Conservation (phyloP, 2,113 vertebrate genomes). For the Sander vitreus region DNA sequence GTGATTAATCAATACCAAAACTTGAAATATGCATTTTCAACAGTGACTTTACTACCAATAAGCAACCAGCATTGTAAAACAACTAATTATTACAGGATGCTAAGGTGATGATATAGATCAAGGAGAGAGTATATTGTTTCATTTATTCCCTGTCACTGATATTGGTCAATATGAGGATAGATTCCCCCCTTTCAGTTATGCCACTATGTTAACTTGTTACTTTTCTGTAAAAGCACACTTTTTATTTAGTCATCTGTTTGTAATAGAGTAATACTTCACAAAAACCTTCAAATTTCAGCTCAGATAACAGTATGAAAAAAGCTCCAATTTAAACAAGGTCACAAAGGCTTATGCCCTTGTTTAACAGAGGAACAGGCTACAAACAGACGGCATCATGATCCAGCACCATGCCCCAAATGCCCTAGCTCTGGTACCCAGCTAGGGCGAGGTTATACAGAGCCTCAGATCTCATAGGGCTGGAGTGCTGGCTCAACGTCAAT, state of each 20-base stretch:
- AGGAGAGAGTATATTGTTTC: background rate
- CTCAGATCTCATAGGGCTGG: constrained; percentile 76
- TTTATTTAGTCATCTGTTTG: background rate
- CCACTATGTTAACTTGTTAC: background rate
- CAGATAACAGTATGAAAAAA: constrained; percentile 4
- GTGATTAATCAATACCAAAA: background rate
- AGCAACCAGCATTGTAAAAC: background rate
- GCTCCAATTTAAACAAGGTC: constrained; percentile 50
- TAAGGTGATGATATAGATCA: background rate
- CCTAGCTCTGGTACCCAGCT: constrained; percentile 76
- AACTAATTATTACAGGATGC: background rate
- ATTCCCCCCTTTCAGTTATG: background rate
- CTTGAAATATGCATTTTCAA: background rate
- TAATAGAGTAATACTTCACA: background rate
- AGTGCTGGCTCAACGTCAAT: constrained; percentile 82
- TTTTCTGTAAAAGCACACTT: background rate
- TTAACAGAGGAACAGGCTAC: constrained; percentile 53
- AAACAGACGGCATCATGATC: constrained; percentile 73
- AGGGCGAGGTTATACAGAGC: constrained; percentile 83
- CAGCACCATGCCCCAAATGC: constrained; percentile 71
- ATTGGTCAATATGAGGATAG: background rate
- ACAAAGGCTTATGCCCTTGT: constrained; percentile 69
- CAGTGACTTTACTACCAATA: background rate
- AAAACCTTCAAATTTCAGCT: constrained; percentile 7
- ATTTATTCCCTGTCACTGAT: background rate